Conservation (phyloP, 2,113 vertebrate species). For the Lasiurus borealis region DNA sequence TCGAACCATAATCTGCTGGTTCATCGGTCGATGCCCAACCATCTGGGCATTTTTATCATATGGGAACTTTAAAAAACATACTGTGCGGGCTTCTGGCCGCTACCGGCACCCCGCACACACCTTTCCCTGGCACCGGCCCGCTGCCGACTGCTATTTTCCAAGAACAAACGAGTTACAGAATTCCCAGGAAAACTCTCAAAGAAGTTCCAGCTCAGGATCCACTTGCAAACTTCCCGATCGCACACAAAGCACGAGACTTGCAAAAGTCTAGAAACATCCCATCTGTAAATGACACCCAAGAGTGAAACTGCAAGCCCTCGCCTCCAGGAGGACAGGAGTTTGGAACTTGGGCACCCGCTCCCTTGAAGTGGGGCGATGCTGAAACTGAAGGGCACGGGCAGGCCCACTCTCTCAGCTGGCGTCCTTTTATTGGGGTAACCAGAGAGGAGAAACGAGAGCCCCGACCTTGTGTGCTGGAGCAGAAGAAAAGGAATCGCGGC, state of each 20-base stretch:
- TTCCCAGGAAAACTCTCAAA: not conserved
- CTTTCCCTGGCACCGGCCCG: not conserved
- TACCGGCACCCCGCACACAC: no score
- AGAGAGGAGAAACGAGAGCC: slow-evolving; percentile 56
- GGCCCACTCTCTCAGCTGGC: slow-evolving; percentile 32
- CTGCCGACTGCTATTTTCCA: not conserved
- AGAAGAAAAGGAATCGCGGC: slow-evolving; percentile 8
- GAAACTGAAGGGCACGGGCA: slow-evolving; percentile 55
- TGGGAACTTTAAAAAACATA: not conserved
- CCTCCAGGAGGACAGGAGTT: not conserved
- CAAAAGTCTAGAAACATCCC: not conserved
- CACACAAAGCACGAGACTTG: slow-evolving; percentile 4
- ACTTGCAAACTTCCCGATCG: not conserved
- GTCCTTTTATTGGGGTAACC: slow-evolving; percentile 40
- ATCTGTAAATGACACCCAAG: slow-evolving; percentile 6
- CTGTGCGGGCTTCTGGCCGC: not conserved
- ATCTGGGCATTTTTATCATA: not conserved
- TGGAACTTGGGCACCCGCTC: not conserved
- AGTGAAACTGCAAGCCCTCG: not conserved
- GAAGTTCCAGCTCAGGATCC: not conserved
- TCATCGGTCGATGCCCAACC: no score
- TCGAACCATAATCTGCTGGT: no score
- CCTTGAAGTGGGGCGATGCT: not conserved
- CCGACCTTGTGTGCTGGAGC: not conserved
- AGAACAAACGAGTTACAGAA: slow-evolving; percentile 21